phyloP scores from a whole-genome alignment of 2,797 vertebrate genomes.

The Bothrops alternatus region DNA sequence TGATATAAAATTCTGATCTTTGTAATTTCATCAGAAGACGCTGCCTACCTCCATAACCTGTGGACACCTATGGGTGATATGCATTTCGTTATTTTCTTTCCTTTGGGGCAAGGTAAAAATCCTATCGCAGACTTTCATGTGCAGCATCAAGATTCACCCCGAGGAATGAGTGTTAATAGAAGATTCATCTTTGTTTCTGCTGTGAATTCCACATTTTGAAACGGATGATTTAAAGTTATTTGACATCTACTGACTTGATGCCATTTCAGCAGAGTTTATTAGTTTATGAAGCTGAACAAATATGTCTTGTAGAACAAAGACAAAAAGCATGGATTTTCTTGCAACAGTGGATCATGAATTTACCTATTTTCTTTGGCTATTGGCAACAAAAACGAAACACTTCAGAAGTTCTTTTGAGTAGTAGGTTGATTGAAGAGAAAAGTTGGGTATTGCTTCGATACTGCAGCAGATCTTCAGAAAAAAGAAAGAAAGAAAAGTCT shows the following conservation, averaged over 20 bases:
- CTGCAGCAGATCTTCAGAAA: constrained; percentile 14
- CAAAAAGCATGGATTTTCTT: constrained; percentile 34
- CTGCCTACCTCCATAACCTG: neutral
- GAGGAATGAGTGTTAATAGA: constrained; percentile 15
- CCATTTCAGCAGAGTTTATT: constrained; percentile 42
- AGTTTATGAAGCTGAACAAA: constrained; percentile 45
- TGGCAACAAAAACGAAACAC: constrained; percentile 17
- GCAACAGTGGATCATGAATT: constrained; percentile 28
- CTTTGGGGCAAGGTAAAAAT: neutral
- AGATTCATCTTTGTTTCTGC: constrained; percentile 18
- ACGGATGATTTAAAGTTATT: constrained; percentile 15
- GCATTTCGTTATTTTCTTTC: neutral
- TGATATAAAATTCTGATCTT: neutral
- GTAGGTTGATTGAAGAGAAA: constrained; percentile 34
- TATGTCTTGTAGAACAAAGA: constrained; percentile 32
- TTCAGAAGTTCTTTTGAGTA: constrained; percentile 12
- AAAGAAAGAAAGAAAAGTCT: constrained; percentile 6
- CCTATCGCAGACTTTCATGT: constrained; percentile 26
- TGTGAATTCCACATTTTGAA: constrained; percentile 31
- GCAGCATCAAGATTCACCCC: constrained; percentile 10
- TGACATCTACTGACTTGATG: constrained; percentile 36
- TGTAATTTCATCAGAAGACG: neutral
- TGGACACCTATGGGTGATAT: neutral
- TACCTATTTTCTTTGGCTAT: constrained; percentile 22
- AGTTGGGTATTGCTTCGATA: constrained; percentile 8